phyloP scores from a whole-genome alignment of 2,797 vertebrate species.

The Columba guinea region DNA sequence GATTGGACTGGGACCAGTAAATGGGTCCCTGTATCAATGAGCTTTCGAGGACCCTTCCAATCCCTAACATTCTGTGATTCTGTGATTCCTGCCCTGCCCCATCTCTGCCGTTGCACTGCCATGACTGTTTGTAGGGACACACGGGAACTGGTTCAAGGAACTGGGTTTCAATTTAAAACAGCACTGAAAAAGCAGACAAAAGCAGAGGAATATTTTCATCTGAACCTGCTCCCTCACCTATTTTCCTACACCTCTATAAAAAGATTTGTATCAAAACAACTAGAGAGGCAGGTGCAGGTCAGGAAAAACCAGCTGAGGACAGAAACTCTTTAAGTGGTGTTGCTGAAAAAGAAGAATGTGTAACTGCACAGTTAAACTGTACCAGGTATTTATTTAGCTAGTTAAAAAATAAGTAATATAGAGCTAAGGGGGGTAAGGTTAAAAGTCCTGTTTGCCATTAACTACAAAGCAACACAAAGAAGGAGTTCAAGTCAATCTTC shows the following conservation, averaged over 20 bases:
- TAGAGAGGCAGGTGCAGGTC: not conserved
- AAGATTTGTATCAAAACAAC: not conserved
- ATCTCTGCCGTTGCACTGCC: not conserved
- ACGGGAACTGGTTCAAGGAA: not conserved
- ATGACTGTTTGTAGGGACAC: accelerated
- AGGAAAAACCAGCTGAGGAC: not conserved
- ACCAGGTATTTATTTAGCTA: not conserved
- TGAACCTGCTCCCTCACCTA: not conserved
- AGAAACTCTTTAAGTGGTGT: not conserved
- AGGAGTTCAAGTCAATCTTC: not conserved
- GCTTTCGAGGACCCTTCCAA: no score
- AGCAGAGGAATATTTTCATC: not conserved
- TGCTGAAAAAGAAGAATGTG: not conserved
- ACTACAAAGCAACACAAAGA: not conserved
- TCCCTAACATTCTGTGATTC: no score
- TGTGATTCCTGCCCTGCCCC: not conserved
- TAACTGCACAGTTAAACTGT: not conserved
- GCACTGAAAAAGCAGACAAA: not conserved
- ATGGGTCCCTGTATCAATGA: no score
- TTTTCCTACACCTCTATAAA: not conserved
- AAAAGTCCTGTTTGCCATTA: not conserved
- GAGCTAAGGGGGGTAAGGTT: not conserved
- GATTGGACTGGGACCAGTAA: no score
- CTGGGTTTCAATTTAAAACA: not conserved
- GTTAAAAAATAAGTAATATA: not conserved